phyloP scores from a whole-genome alignment of 2,888 invertebrate species.

The Dione juno region DNA sequence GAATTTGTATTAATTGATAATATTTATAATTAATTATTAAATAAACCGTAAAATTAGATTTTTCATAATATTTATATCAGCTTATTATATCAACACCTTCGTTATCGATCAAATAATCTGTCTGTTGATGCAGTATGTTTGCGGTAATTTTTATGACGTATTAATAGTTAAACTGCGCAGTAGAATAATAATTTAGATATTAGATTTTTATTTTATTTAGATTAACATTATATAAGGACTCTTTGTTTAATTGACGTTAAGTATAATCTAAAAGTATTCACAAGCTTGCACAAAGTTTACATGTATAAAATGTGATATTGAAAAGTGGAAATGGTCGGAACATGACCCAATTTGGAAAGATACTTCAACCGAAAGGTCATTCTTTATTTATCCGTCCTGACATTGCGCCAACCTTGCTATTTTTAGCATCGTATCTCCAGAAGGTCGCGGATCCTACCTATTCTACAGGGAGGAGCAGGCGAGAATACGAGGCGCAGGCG shows the following conservation, averaged over 20 bases:
- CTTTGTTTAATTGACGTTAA: too few species aligned
- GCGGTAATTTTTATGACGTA: conserved; percentile 10
- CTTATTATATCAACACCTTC: not conserved
- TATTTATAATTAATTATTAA: not conserved
- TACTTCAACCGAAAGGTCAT: conserved; percentile 28
- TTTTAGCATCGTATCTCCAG: conserved; percentile 43
- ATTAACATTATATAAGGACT: not conserved
- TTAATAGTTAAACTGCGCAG: not conserved
- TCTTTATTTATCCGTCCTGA: conserved; percentile 34
- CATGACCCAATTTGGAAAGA: conserved; percentile 31
- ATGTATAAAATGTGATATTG: not conserved
- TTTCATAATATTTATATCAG: conserved; percentile 5
- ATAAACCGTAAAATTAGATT: not conserved
- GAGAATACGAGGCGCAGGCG: conserved; percentile 62
- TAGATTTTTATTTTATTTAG: too few species aligned
- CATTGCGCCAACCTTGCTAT: conserved; percentile 41
- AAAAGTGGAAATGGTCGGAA: conserved; percentile 17
- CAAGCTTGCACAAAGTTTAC: not conserved
- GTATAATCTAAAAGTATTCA: not conserved
- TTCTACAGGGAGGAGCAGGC: conserved; percentile 56
- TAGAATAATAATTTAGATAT: not conserved
- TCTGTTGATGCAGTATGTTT: conserved; percentile 9
- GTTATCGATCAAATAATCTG: not conserved
- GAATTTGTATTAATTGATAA: not conserved
- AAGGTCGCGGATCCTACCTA: conserved; percentile 47